Evolutionary conservation across 2,888 invertebrate genomes (phyloP).

Genomic region (Napeogenes sylphis): DNA sequence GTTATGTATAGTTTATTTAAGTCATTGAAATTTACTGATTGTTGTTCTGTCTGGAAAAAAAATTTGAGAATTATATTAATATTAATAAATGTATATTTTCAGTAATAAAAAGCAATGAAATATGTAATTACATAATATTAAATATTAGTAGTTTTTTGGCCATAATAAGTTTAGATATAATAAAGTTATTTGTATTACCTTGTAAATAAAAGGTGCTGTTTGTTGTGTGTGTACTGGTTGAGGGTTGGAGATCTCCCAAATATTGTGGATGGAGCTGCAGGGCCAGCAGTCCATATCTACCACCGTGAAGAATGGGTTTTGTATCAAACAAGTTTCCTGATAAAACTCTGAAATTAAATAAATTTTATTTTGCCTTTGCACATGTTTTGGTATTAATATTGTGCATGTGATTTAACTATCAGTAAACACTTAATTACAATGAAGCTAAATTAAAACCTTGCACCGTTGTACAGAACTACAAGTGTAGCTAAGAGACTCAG

Average conservation of each 20-base stretch:
- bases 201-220: constrained; percentile 75
- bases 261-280: constrained; percentile 83
- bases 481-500: too few species aligned
- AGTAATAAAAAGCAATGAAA: too few species aligned
- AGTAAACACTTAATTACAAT: background rate
- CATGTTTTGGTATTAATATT: background rate
- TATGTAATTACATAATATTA: too few species aligned
- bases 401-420: too few species aligned
- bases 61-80: background rate
- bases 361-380: background rate
- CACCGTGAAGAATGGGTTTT: constrained; percentile 89
- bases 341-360: constrained; percentile 79
- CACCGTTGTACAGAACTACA: too few species aligned
- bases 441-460: too few species aligned
- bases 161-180: background rate
- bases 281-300: constrained; percentile 92
- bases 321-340: constrained; percentile 89
- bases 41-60: constrained; percentile 76
- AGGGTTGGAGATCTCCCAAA: constrained; percentile 81
- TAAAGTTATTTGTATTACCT: constrained; percentile 49
- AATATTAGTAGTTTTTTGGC: too few species aligned
- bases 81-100: background rate
- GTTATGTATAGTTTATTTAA: constrained; percentile 78
- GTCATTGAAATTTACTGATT: constrained; percentile 70
- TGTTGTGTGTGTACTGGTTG: constrained; percentile 53